Evolutionary conservation across 2,113 vertebrate genomes (phyloP).

Genomic region (Trochalopteron elliotii): DNA sequence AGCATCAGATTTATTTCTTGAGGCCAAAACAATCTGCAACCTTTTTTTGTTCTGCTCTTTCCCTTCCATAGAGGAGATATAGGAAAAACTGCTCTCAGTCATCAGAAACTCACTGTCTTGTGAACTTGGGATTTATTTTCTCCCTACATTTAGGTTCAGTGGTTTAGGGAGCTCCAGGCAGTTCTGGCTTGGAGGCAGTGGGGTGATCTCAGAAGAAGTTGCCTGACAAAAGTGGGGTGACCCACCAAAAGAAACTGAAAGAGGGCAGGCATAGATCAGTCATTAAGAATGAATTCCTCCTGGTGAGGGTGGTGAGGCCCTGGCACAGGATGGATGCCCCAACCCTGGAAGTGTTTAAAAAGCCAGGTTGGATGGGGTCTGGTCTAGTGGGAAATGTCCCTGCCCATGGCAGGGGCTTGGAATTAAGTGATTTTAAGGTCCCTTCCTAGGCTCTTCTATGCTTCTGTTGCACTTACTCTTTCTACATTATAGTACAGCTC

Average conservation of each 20-base stretch:
- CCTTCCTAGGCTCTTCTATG: neutral
- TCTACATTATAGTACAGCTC: neutral
- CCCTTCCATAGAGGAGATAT: neutral
- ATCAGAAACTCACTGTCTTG: fast-evolving
- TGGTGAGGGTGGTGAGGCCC: neutral
- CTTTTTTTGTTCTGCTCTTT: neutral
- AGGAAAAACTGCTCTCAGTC: neutral
- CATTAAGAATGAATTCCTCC: neutral
- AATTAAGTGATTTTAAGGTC: neutral
- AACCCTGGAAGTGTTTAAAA: neutral
- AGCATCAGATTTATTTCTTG: neutral
- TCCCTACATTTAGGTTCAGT: neutral
- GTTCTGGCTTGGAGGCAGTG: neutral
- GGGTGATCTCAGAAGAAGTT: fast-evolving
- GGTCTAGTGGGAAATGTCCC: neutral
- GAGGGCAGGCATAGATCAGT: neutral
- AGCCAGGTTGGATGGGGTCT: neutral
- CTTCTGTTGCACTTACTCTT: neutral
- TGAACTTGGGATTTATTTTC: neutral
- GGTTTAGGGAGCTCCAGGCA: neutral
- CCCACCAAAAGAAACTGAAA: neutral
- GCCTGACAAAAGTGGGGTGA: neutral
- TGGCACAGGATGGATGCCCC: neutral
- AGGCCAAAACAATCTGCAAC: constrained; percentile 1
- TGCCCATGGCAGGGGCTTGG: neutral